phyloP scores from a whole-genome alignment of 2,888 invertebrate genomes.

The Polyommatus iphigenia region DNA sequence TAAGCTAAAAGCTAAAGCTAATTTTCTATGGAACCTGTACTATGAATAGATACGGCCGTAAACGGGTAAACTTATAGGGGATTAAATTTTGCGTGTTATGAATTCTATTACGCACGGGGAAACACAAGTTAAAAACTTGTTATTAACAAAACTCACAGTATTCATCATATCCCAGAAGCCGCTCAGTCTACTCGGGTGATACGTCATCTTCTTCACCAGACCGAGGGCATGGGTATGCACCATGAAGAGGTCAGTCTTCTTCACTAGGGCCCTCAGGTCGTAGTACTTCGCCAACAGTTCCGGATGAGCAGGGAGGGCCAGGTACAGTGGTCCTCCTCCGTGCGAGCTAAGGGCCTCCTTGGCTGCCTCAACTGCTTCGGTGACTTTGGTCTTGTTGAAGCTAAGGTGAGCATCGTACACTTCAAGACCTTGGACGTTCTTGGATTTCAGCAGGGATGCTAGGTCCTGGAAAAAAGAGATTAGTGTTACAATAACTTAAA shows the following conservation, averaged over 20 bases:
- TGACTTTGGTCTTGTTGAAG: constrained; percentile 73
- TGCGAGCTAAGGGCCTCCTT: constrained; percentile 69
- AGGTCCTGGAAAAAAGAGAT: constrained; percentile 69
- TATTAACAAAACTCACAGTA: constrained; percentile 74
- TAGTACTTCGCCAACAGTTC: constrained; percentile 86
- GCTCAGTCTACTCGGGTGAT: constrained; percentile 87
- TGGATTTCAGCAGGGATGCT: constrained; percentile 76
- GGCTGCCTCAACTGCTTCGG: constrained; percentile 68
- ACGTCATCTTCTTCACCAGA: constrained; percentile 83
- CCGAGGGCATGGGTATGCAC: constrained; percentile 85
- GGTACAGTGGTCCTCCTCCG: constrained; percentile 76
- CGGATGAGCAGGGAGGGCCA: constrained; percentile 83
- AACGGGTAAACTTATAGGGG: too few species aligned
- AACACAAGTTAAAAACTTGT: too few species aligned
- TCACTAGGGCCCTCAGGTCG: constrained; percentile 83
- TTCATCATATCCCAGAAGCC: constrained; percentile 89
- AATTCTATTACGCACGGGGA: too few species aligned
- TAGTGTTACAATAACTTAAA: background rate
- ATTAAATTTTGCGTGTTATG: too few species aligned
- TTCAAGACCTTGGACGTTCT: constrained; percentile 80
- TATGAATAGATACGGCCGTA: too few species aligned
- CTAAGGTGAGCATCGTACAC: constrained; percentile 77
- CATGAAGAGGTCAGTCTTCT: constrained; percentile 84
- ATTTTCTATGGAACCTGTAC: too few species aligned
- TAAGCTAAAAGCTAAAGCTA: too few species aligned